phyloP scores from a whole-genome alignment of 1,140 invertebrate genomes.

The Drosophila rufa region DNA sequence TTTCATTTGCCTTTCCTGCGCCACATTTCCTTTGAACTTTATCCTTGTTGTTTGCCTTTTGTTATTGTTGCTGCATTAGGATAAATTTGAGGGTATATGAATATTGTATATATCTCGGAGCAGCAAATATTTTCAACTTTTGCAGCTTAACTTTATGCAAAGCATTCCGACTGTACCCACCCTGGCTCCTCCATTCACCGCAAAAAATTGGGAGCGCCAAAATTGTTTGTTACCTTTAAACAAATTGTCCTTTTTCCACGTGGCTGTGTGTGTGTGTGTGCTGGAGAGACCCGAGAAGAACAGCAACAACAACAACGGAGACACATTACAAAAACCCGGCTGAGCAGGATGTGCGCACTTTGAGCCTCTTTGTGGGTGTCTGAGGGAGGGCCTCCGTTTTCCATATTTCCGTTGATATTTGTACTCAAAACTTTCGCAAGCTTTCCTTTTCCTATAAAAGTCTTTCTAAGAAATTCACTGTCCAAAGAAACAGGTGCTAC shows the following conservation, averaged over 20 bases:
- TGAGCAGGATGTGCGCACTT: constrained; percentile 72
- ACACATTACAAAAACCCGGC: constrained; percentile 71
- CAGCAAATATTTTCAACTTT: constrained; percentile 74
- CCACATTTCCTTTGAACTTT: constrained; percentile 78
- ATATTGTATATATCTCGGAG: constrained; percentile 44
- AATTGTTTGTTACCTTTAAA: constrained; percentile 76
- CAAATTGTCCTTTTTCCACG: constrained; percentile 69
- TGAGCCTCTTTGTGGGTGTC: constrained; percentile 46
- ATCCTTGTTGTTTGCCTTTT: constrained; percentile 72
- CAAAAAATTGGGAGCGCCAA: constrained; percentile 56
- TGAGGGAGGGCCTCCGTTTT: constrained; percentile 27
- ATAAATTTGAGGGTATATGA: constrained; percentile 24
- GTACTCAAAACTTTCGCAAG: constrained; percentile 61
- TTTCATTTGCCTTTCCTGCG: constrained; percentile 50
- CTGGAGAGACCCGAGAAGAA: constrained; percentile 19
- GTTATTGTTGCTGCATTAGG: constrained; percentile 61
- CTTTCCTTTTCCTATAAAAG: constrained; percentile 24
- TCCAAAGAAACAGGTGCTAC: constrained; percentile 12
- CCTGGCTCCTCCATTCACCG: neutral
- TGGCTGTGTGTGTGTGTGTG: constrained; percentile 21
- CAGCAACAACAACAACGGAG: constrained; percentile 46
- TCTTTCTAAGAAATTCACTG: constrained; percentile 11
- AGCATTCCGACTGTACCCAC: constrained; percentile 41
- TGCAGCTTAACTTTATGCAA: constrained; percentile 71
- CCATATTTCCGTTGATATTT: constrained; percentile 76